Base-by-base conservation (phyloP, 2,113 vertebrate species). In the Caranx ignobilis region DNA sequence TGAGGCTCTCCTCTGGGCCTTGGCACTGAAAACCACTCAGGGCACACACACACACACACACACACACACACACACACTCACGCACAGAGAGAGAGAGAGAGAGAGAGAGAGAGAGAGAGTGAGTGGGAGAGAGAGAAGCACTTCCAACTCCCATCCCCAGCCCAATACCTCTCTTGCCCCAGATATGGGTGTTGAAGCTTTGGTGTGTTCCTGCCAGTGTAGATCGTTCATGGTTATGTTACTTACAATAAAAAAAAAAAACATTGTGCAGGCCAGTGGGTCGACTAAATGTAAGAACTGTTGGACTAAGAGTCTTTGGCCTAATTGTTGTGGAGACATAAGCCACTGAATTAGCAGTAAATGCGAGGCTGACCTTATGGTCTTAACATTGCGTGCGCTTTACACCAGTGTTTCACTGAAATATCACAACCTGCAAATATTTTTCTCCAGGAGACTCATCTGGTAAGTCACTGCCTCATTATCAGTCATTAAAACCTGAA, bases 1-100 rank as follows among this genome's bases (percentile, higher is more conserved):
- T 80, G 41, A 81, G 63, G 57, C 74, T 84, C 67, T 82, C 64
- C 50, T 77, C 60, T 73, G 62, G 87, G 83, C 78, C 60, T 77
- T 73, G 62, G 66, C 70, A 73, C 50, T 68, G 34, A 62, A 87
- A 86, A 81, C 75, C 57, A 69, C 73, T 77, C 71, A 50, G 64
- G 62, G 69, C 56, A 79, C 70, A 19, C 60, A 68, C 66, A 64
- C 64, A 57, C 31, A 54, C 35, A 52, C 61, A 59, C 75, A 77
- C 71, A 79, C 68, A 54, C 41, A 48, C 50, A 56, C 59, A 63
- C 45, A 52, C 41, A 45, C 50, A 62, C 47, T 48, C 55, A 61
- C 55, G 54, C 26, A 43, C 34, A 19, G 34, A 62, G 43, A 65
- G 21, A 15, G 13, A 4, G 11, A 67, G 19, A 57, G 21, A 43